Evolutionary conservation across 2,797 vertebrate genomes (phyloP).

Genomic region (Clarias pachynema): DNA sequence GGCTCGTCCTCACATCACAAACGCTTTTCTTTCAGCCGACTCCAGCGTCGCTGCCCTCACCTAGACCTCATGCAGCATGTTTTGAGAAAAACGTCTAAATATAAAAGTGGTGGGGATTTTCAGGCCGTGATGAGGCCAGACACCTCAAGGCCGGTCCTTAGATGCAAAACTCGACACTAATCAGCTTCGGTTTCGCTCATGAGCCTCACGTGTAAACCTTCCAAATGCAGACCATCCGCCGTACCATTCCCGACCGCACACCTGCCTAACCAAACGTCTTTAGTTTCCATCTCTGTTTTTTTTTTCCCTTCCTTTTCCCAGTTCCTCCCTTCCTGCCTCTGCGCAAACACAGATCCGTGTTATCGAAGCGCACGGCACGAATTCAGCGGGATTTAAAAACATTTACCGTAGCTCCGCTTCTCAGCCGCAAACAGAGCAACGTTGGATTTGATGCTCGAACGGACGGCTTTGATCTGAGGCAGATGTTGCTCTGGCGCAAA

Average conservation of each 20-base stretch:
- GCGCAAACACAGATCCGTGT: constrained; percentile 53
- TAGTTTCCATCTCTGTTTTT: constrained; percentile 29
- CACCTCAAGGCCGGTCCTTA: constrained; percentile 35
- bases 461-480: constrained; percentile 60
- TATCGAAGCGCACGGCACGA: constrained; percentile 44
- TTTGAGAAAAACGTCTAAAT: constrained; percentile 37
- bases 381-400: constrained; percentile 49
- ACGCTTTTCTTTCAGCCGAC: not conserved
- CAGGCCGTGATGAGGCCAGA: constrained; percentile 40
- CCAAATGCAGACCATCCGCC: constrained; percentile 50
- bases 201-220: constrained; percentile 48
- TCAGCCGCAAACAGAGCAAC: constrained; percentile 53
- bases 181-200: constrained; percentile 52
- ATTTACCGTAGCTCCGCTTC: constrained; percentile 40
- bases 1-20: not conserved
- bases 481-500: constrained; percentile 62
- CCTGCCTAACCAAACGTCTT: constrained; percentile 25
- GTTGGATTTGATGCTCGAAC: constrained; percentile 41
- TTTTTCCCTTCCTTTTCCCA: not conserved
- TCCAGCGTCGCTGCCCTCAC: not conserved
- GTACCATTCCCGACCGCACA: constrained; percentile 20
- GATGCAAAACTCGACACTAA: constrained; percentile 44
- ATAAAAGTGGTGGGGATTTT: constrained; percentile 33
- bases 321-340: constrained; percentile 42
- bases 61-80: not conserved